These are phyloP conservation scores for Bembecia ichneumoniformis DNA, from an alignment of 2,888 invertebrate species.

Conservation along the genomic window DNA sequence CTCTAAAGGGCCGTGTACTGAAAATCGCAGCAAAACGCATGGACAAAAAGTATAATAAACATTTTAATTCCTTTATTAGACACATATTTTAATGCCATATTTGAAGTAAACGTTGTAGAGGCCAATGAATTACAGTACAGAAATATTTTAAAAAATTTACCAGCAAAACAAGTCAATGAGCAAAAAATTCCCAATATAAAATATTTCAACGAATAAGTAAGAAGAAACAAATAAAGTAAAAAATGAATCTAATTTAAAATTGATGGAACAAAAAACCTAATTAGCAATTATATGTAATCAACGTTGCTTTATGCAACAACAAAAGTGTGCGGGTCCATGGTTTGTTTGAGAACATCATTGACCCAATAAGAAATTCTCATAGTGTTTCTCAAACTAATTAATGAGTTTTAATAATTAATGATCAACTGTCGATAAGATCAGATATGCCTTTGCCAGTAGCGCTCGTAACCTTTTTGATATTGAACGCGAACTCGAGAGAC, in stretches of 20 bases:
- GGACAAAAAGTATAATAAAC: too few species aligned
- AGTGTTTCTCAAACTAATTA: conserved; percentile 36
- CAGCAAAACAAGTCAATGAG: too few species aligned
- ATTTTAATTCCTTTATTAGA: too few species aligned
- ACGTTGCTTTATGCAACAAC: not conserved
- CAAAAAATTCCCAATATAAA: too few species aligned
- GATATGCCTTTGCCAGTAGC: conserved; percentile 4
- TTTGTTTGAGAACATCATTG: conserved; percentile 44
- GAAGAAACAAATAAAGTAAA: too few species aligned
- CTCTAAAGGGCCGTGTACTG: too few species aligned
- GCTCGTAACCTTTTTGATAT: conserved; percentile 13
- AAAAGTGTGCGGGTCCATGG: not conserved
- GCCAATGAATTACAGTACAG: too few species aligned
- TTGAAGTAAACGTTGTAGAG: too few species aligned
- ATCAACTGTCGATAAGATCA: not conserved
- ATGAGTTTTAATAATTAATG: conserved; percentile 32
- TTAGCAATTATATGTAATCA: not conserved
- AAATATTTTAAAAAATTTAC: too few species aligned
- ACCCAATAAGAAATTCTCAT: conserved; percentile 38
- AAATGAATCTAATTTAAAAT: not conserved
- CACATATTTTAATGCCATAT: too few species aligned
- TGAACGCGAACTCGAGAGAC: conserved; percentile 18
- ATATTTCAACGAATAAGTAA: too few species aligned
- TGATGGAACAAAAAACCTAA: not conserved
- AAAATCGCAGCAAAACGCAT: too few species aligned